These are phyloP conservation scores for Nothura maculosa DNA, from an alignment of 2,797 vertebrate species.

Conservation along the genomic window DNA sequence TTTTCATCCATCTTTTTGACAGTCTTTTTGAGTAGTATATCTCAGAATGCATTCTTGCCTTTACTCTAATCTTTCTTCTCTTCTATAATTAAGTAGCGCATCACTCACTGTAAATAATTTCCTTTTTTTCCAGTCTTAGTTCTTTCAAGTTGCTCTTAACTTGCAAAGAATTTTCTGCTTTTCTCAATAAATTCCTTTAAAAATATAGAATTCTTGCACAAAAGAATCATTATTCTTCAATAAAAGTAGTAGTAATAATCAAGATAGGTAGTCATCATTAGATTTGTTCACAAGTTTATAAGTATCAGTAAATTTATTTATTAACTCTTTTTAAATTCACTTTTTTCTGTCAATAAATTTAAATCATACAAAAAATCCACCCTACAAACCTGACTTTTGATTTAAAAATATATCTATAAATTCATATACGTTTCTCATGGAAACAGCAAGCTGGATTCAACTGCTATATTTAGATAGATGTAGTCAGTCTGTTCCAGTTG, in stretches of 20 bases:
- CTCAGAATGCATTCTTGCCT: background rate
- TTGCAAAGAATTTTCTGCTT: background rate
- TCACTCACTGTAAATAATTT: background rate
- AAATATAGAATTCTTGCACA: background rate
- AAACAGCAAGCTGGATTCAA: background rate
- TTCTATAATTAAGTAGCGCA: background rate
- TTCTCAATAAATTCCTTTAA: background rate
- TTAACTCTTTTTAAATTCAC: background rate
- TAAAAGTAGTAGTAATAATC: background rate
- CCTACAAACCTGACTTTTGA: background rate
- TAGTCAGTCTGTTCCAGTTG: background rate
- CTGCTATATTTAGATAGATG: background rate
- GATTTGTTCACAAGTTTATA: no score
- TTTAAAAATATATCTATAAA: background rate
- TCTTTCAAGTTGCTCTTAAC: background rate
- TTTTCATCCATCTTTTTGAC: slow-evolving; percentile 46
- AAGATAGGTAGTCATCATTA: background rate
- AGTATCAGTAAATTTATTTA: background rate
- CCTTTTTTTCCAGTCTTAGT: background rate
- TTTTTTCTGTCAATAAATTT: background rate
- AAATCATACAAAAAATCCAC: background rate
- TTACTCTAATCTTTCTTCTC: background rate
- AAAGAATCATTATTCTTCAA: background rate
- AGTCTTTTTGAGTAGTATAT: slow-evolving; percentile 5
- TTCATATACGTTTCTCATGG: background rate